These are phyloP conservation scores for Eupeodes corollae DNA, from an alignment of 1,140 invertebrate genomes.

Conservation along the genomic window DNA sequence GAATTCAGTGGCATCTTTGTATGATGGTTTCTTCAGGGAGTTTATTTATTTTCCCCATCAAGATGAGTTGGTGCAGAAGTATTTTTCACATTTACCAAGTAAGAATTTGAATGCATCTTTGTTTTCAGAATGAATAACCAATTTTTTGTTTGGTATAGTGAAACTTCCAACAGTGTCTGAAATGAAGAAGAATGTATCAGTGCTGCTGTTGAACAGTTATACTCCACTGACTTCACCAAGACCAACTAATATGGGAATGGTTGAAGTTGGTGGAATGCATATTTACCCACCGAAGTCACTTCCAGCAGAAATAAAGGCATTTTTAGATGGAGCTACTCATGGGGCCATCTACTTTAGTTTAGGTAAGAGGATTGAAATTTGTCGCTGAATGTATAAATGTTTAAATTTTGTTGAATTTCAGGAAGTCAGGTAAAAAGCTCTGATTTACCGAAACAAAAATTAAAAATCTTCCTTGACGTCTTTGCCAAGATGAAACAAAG, in stretches of 20 bases:
- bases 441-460: constrained; percentile 30
- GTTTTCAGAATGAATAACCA: no score
- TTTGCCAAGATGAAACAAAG: constrained; percentile 39
- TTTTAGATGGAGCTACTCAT: constrained; percentile 26
- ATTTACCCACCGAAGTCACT: constrained; percentile 20
- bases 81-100: constrained; percentile 11
- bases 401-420: no score
- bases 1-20: not conserved
- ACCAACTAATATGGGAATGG: constrained; percentile 31
- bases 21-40: constrained; percentile 1
- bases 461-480: constrained; percentile 36
- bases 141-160: not conserved
- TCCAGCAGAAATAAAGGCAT: constrained; percentile 12
- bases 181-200: constrained; percentile 36
- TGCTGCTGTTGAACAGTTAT: constrained; percentile 39
- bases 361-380: no score
- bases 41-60: not conserved
- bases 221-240: constrained; percentile 27
- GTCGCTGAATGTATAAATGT: no score
- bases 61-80: constrained; percentile 14
- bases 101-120: not conserved
- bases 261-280: constrained; percentile 38
- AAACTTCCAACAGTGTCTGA: constrained; percentile 26
- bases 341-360: constrained; percentile 44
- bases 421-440: constrained; percentile 12